Evolutionary conservation across 2,888 invertebrate species (phyloP).

Genomic region (Anodontia alba): DNA sequence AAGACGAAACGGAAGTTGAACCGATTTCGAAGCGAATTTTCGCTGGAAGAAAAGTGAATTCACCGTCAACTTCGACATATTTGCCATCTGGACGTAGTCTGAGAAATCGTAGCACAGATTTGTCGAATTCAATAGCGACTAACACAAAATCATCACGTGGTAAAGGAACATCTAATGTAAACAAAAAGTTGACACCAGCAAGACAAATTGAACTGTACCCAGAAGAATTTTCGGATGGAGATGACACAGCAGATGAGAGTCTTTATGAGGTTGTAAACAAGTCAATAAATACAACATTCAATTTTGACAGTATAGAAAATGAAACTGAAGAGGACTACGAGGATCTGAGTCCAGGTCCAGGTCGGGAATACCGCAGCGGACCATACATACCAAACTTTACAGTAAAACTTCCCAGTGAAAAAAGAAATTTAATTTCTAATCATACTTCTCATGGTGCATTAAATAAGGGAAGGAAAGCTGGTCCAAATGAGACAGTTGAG

Average conservation of each 20-base stretch:
- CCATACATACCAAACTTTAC: not conserved
- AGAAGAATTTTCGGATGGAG: constrained; percentile 76
- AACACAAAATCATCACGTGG: not conserved
- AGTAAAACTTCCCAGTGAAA: not conserved
- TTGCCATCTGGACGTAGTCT: constrained; percentile 17
- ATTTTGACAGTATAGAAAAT: constrained; percentile 64
- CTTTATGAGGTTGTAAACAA: constrained; percentile 75
- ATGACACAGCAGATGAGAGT: constrained; percentile 72
- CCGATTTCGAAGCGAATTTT: constrained; percentile 35
- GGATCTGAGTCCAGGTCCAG: constrained; percentile 24
- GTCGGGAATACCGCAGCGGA: not conserved
- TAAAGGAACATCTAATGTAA: not conserved
- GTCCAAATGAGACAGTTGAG: constrained; percentile 25
- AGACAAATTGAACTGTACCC: constrained; percentile 53
- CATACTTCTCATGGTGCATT: constrained; percentile 1
- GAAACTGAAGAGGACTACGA: constrained; percentile 43
- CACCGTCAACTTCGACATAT: constrained; percentile 7
- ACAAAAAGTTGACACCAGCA: constrained; percentile 4
- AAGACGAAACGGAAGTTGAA: constrained; percentile 60
- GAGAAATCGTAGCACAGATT: constrained; percentile 32
- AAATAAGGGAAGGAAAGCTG: not conserved
- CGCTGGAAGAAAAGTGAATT: constrained; percentile 23
- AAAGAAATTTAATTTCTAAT: not conserved
- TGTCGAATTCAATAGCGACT: constrained; percentile 11
- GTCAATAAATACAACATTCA: constrained; percentile 75